Evolutionary conservation across 2,113 vertebrate genomes (phyloP).

Genomic region (Thalassoma bifasciatum): DNA sequence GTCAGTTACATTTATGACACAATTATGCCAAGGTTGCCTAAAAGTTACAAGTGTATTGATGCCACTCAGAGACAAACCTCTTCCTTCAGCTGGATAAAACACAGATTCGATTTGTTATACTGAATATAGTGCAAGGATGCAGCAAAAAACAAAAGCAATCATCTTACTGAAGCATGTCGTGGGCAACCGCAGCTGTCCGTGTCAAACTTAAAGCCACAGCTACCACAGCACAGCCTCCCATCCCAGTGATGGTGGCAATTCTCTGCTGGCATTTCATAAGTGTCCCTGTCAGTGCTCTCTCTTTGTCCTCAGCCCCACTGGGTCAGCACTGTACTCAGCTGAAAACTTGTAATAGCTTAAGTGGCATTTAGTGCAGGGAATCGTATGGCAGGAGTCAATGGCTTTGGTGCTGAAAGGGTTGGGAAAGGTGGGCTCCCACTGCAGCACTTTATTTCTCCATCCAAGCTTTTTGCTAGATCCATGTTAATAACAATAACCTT

Average conservation of each 20-base stretch:
- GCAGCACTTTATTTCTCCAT: slow-evolving; percentile 78
- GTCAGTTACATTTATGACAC: slow-evolving; percentile 72
- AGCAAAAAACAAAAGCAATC: slow-evolving; percentile 24
- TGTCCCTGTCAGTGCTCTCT: slow-evolving; percentile 71
- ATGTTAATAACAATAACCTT: slow-evolving; percentile 83
- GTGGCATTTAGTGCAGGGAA: slow-evolving; percentile 83
- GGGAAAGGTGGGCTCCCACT: slow-evolving; percentile 74
- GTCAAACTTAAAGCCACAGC: slow-evolving; percentile 44
- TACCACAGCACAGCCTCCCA: slow-evolving; percentile 53
- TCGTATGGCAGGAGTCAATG: slow-evolving; percentile 81
- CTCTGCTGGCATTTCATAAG: slow-evolving; percentile 78
- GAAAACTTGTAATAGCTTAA: slow-evolving; percentile 85
- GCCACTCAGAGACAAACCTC: slow-evolving; percentile 38
- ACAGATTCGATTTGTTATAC: background rate
- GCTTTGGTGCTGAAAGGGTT: slow-evolving; percentile 77
- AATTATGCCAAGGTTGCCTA: slow-evolving; percentile 75
- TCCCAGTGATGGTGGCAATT: slow-evolving; percentile 62
- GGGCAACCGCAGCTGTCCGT: slow-evolving; percentile 30
- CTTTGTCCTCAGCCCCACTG: slow-evolving; percentile 74
- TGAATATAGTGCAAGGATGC: slow-evolving; percentile 27
- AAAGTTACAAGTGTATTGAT: slow-evolving; percentile 70
- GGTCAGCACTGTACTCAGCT: slow-evolving; percentile 77
- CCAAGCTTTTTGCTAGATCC: slow-evolving; percentile 73
- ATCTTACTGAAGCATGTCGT: slow-evolving; percentile 21
- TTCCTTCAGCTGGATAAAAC: slow-evolving; percentile 30